Evolutionary conservation across 2,797 vertebrate species (phyloP).

Genomic region (Danio kyathit): DNA sequence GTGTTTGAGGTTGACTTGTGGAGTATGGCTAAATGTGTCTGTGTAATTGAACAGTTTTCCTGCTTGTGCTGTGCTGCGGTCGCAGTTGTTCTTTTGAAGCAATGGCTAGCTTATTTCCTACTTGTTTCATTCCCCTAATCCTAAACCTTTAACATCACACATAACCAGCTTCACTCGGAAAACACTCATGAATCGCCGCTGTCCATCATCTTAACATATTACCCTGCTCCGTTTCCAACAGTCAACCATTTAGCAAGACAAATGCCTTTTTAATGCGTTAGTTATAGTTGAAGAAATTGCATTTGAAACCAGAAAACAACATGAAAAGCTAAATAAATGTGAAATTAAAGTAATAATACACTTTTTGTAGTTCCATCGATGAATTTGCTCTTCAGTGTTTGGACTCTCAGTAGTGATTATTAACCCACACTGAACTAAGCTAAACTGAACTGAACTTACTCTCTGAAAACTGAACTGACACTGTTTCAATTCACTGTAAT

Average conservation of each 20-base stretch:
- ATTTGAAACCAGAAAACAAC: no score
- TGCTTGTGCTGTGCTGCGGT: constrained; percentile 45
- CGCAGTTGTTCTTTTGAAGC: constrained; percentile 30
- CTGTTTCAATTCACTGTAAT: no score
- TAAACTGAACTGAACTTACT: no score
- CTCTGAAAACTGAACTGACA: no score
- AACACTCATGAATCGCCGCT: neutral
- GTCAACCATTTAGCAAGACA: constrained; percentile 1
- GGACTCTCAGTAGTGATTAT: no score
- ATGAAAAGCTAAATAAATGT: neutral
- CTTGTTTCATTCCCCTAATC: constrained; percentile 54
- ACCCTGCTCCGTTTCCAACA: neutral
- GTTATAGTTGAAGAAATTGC: neutral
- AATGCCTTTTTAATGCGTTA: neutral
- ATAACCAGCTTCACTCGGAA: constrained; percentile 39
- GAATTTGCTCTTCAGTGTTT: no score
- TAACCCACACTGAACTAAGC: no score
- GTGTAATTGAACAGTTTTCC: constrained; percentile 56
- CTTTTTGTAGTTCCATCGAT: no score
- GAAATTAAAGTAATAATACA: no score
- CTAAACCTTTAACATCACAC: constrained; percentile 51
- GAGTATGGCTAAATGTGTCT: constrained; percentile 53
- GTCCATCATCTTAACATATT: constrained; percentile 32
- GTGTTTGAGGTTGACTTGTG: constrained; percentile 45
- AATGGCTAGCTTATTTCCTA: constrained; percentile 37